Conservation (phyloP, 2,797 vertebrate species). For the Sebastes kiyomatsui region DNA sequence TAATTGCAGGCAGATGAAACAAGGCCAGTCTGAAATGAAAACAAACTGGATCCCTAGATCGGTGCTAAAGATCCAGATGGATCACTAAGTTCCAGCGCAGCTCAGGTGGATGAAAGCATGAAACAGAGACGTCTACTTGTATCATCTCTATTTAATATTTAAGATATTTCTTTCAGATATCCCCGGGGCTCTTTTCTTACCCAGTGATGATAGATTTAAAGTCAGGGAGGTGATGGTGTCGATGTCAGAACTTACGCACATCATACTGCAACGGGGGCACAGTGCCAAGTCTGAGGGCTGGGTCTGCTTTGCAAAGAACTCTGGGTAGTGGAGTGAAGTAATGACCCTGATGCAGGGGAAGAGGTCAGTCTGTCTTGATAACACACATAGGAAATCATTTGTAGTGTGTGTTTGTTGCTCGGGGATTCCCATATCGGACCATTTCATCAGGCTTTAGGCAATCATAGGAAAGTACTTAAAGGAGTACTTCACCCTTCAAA, state of each 20-base stretch:
- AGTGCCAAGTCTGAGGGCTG: slow-evolving; percentile 22
- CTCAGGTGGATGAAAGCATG: slow-evolving; percentile 41
- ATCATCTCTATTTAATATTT: background rate
- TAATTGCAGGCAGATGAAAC: background rate
- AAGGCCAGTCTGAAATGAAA: slow-evolving; percentile 62
- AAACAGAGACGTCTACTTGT: background rate
- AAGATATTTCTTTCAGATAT: background rate
- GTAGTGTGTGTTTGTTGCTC: background rate
- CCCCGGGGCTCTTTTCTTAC: background rate
- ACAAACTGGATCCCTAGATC: slow-evolving; percentile 66
- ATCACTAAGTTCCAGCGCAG: slow-evolving; percentile 26
- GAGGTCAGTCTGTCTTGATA: background rate
- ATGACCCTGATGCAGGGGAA: slow-evolving; percentile 9
- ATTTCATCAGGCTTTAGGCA: background rate
- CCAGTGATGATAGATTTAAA: slow-evolving; percentile 6
- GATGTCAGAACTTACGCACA: slow-evolving; percentile 17
- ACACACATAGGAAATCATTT: background rate
- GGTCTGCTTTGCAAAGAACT: slow-evolving; percentile 26
- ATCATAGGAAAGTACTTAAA: background rate
- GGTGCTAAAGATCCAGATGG: slow-evolving; percentile 35
- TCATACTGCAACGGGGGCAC: slow-evolving; percentile 12
- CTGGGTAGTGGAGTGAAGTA: slow-evolving; percentile 23
- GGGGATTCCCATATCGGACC: background rate
- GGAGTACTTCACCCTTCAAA: background rate
- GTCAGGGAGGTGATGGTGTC: slow-evolving; percentile 2